Conservation (phyloP, 2,113 vertebrate genomes). For the Glaucomys volans region DNA sequence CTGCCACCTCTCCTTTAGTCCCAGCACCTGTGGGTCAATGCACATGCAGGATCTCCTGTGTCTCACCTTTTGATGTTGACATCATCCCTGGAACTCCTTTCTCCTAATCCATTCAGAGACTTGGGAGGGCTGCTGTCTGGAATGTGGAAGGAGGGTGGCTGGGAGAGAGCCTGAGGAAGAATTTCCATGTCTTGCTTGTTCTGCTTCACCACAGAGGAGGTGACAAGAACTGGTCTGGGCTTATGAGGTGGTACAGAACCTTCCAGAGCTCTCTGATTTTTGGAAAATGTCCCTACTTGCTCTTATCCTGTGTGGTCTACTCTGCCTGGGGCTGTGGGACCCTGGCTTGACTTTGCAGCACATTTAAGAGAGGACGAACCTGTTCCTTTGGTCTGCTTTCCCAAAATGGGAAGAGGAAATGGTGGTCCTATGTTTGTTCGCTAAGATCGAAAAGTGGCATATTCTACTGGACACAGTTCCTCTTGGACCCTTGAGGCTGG, state of each 20-base stretch:
- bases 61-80: constrained; percentile 54
- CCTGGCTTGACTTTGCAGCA: background rate
- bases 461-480: background rate
- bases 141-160: background rate
- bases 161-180: background rate
- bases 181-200: background rate
- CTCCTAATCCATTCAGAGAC: background rate
- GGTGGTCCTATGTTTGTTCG: background rate
- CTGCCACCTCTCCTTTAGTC: background rate
- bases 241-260: background rate
- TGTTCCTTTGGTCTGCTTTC: background rate
- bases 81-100: background rate
- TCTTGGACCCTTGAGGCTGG: background rate
- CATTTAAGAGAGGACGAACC: background rate
- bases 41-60: constrained; percentile 4
- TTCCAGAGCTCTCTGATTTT: background rate
- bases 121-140: background rate
- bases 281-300: background rate
- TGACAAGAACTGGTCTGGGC: background rate
- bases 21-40: constrained; percentile 6
- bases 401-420: background rate
- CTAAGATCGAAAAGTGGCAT: background rate
- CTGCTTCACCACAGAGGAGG: background rate
- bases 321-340: background rate
- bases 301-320: background rate